A percentile compares a stretch with the other conserved stretches of the same genome.
Conservation (phyloP, 1,140 invertebrate species). For the Hylyphantes graminicola region DNA sequence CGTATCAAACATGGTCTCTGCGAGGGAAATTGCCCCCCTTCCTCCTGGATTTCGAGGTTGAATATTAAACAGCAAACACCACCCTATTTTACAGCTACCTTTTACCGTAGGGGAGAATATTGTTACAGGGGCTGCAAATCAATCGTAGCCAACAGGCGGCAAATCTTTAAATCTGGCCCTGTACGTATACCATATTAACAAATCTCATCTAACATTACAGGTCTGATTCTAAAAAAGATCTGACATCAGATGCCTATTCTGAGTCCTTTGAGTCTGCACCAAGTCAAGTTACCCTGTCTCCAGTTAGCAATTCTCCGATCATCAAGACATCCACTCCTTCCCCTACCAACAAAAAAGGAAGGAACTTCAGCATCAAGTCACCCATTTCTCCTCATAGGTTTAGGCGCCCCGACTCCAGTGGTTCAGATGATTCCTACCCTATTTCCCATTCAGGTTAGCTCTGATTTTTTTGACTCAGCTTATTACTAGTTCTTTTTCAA, state of each 20-base stretch:
- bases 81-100: too few relatives aligned
- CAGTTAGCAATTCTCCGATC: not conserved
- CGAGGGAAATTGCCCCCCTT: too few relatives aligned
- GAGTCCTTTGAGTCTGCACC: conserved; percentile 60
- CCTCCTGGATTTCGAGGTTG: too few relatives aligned
- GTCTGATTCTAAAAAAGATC: conserved; percentile 21
- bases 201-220: not conserved
- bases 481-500: too few relatives aligned
- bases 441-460: conserved; percentile 67
- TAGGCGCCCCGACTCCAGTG: conserved; percentile 69
- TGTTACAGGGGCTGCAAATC: too few relatives aligned
- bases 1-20: too few relatives aligned
- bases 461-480: not conserved
- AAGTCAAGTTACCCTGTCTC: not conserved
- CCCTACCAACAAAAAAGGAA: conserved; percentile 3
- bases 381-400: conserved; percentile 37
- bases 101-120: too few relatives aligned
- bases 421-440: conserved; percentile 72
- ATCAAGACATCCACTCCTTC: conserved; percentile 3
- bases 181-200: not conserved
- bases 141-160: too few relatives aligned
- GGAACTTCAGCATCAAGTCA: conserved; percentile 20
- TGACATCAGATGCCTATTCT: conserved; percentile 44
- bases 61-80: too few relatives aligned
- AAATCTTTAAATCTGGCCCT: too few relatives aligned